A percentile compares a stretch with the other conserved stretches of the same genome.
phyloP scores from a whole-genome alignment of 1,140 invertebrate genomes.

The Brachionus calyciflorus region DNA sequence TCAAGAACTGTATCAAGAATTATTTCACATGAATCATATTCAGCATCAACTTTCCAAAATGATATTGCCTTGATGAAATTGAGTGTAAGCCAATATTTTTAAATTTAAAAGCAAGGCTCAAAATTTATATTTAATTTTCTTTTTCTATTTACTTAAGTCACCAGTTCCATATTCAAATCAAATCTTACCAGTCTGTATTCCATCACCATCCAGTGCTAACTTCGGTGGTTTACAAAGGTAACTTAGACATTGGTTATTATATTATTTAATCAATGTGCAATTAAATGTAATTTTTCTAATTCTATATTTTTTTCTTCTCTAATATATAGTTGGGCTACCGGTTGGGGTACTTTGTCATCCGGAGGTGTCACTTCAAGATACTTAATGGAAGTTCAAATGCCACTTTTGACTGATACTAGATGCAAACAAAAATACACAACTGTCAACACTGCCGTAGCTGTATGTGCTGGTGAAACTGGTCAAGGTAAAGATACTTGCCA shows the following conservation, averaged over 20 bases:
- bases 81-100: neutral
- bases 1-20: neutral
- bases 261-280: no score
- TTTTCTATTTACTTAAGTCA: neutral
- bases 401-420: conserved; percentile 38
- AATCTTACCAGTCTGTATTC: conserved; percentile 38
- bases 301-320: neutral
- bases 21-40: conserved; percentile 2
- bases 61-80: conserved; percentile 47
- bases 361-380: conserved; percentile 34
- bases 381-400: conserved; percentile 40
- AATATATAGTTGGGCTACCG: conserved; percentile 23
- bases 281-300: neutral
- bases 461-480: conserved; percentile 40
- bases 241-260: no score
- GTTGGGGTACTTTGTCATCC: conserved; percentile 31
- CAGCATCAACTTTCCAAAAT: conserved; percentile 16
- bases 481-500: conserved; percentile 43
- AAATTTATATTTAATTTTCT: no score
- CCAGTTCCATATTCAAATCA: conserved; percentile 20
- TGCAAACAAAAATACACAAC: conserved; percentile 38
- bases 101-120: neutral
- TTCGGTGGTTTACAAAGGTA: neutral
- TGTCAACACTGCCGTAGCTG: conserved; percentile 6
- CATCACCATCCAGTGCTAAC: neutral